Base-by-base conservation (phyloP, 1,140 invertebrate species). In the Tyrophagus putrescentiae region DNA sequence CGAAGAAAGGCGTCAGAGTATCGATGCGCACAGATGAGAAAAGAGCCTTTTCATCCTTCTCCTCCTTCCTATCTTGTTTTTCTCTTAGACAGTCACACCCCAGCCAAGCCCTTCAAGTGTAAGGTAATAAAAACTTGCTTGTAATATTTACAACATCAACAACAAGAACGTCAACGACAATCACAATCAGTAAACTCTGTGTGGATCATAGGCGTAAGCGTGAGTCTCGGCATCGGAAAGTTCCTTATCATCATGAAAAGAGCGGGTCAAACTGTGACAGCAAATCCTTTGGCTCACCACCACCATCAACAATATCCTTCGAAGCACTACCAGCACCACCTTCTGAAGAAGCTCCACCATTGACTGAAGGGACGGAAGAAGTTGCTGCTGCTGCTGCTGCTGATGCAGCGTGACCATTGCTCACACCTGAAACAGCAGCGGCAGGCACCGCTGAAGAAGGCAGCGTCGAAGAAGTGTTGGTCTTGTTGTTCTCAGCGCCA, bases 1-100 rank as follows among this genome's bases (percentile, higher is more conserved):
- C 68, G 64, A 69, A 53, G 13, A 39, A 16, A 39, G 13, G 13
- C 13, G 36, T n/a, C n/a, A 16, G n/a, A 39, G 13, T 39, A n/a
- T n/a, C n/a, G 36, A 39, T 39, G 36, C 36, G 13, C 13, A n/a
- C 13, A 39, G 13, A 16, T 39, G 13, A 39, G 13, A 16, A 13
- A 39, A 39, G 36, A 13, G 13, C 13, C 36, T 39, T n/a, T n/a
- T n/a, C n/a, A n/a, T n/a, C n/a, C n/a, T n/a, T n/a, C n/a, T n/a
- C n/a, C n/a, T n/a, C n/a, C n/a, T n/a, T n/a, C n/a, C n/a, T n/a
- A n/a, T n/a, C n/a, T n/a, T n/a, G n/a, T n/a, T n/a, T n/a, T n/a
- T n/a, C n/a, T n/a, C n/a, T n/a, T n/a, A n/a, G n/a, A n/a, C n/a
- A n/a, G n/a, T n/a, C n/a, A n/a, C n/a, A n/a, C n/a, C n/a, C n/a